phyloP scores from a whole-genome alignment of 2,888 invertebrate genomes.

The Meandrusa payeni region DNA sequence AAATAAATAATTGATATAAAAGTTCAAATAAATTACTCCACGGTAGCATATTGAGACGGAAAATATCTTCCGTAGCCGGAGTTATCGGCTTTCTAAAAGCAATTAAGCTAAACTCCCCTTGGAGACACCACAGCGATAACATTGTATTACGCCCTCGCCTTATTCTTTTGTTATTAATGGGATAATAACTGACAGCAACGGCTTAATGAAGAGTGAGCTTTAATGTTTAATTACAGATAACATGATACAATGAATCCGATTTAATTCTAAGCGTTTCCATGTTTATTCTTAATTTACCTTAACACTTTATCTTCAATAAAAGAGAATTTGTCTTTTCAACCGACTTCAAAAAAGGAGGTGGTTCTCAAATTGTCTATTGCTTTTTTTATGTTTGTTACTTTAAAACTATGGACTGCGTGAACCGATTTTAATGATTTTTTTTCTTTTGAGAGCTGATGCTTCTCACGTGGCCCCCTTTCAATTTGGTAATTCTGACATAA shows the following conservation, averaged over 20 bases:
- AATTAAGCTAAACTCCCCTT: slow-evolving; percentile 62
- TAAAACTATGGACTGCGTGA: no score
- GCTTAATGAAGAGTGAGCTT: slow-evolving; percentile 21
- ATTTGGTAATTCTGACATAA: no score
- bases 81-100: slow-evolving; percentile 52
- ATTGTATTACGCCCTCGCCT: slow-evolving; percentile 19
- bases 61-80: slow-evolving; percentile 24
- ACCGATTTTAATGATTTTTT: no score
- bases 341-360: no score
- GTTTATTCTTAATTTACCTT: no score
- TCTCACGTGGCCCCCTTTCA: no score
- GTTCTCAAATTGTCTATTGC: no score
- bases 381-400: no score
- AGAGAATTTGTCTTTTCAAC: no score
- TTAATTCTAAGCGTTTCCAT: slow-evolving; percentile 2
- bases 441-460: no score
- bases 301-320: no score
- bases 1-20: background rate
- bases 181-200: slow-evolving; percentile 36
- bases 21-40: slow-evolving; percentile 10
- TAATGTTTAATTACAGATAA: slow-evolving; percentile 23
- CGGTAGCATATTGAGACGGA: slow-evolving; percentile 15
- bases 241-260: slow-evolving; percentile 6
- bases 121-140: slow-evolving; percentile 38
- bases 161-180: slow-evolving; percentile 45